These are phyloP conservation scores for Premnoplex brunnescens DNA, from an alignment of 2,797 vertebrate species.

Conservation along the genomic window DNA sequence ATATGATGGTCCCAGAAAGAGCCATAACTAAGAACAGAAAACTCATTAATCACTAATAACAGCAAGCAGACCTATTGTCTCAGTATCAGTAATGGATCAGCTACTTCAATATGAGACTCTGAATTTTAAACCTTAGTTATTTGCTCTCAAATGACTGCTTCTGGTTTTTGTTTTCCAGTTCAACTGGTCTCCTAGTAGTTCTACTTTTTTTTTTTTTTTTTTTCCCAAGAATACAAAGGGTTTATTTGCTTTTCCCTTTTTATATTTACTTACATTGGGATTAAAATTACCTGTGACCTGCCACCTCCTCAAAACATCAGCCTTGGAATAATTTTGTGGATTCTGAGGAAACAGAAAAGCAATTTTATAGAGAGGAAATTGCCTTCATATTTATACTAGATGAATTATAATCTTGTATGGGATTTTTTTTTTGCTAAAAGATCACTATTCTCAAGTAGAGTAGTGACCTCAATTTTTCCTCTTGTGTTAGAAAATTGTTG, in stretches of 20 bases:
- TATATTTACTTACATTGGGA: background rate
- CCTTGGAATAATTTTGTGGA: background rate
- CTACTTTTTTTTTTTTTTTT: background rate
- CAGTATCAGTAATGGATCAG: background rate
- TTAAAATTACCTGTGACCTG: constrained; percentile 31
- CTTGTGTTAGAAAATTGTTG: background rate
- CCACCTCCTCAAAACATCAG: background rate
- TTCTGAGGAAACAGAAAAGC: background rate
- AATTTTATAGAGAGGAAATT: constrained; percentile 30
- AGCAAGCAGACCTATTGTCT: background rate
- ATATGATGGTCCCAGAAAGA: background rate
- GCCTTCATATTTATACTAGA: background rate
- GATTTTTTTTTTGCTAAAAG: background rate
- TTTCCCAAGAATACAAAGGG: background rate
- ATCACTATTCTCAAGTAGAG: background rate
- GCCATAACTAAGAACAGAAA: background rate
- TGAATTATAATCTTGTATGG: background rate
- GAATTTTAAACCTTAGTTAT: background rate
- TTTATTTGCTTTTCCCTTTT: constrained; percentile 7
- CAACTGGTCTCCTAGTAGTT: background rate
- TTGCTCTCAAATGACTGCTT: background rate
- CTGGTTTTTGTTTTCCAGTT: background rate
- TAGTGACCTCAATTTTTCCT: background rate
- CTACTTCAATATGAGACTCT: background rate
- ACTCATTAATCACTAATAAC: background rate